These are phyloP conservation scores for Nomada hirtipes DNA, from an alignment of 2,888 invertebrate species.

Conservation along the genomic window DNA sequence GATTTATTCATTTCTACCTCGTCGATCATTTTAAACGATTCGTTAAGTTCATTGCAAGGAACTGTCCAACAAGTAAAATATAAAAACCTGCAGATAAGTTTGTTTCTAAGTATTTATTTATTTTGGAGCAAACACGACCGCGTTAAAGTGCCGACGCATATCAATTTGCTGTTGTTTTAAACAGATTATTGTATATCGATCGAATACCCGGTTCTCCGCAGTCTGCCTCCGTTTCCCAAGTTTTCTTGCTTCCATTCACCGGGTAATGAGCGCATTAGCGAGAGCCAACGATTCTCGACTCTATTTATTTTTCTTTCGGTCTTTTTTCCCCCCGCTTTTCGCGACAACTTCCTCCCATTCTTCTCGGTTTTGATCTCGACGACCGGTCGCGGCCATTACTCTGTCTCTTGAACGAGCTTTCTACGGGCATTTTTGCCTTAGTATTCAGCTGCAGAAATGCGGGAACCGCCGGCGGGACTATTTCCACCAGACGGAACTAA, in stretches of 20 bases:
- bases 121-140: neutral
- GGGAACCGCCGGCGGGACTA: conserved; percentile 17
- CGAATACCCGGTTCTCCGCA: conserved; percentile 2
- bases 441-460: conserved; percentile 7
- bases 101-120: neutral
- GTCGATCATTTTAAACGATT: too few species aligned
- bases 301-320: conserved; percentile 19
- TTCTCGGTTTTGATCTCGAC: conserved; percentile 35
- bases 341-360: conserved; percentile 37
- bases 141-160: neutral
- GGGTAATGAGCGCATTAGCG: conserved; percentile 43
- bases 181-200: conserved; percentile 38
- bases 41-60: too few species aligned
- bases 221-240: conserved; percentile 23
- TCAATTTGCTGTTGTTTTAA: conserved; percentile 27
- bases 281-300: conserved; percentile 32
- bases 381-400: conserved; percentile 27
- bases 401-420: conserved; percentile 12
- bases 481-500: conserved; percentile 37
- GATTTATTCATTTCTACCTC: too few species aligned
- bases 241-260: conserved; percentile 42
- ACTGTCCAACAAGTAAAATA: too few species aligned
- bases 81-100: neutral
- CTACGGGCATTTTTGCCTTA: conserved; percentile 8
- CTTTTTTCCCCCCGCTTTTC: neutral